phyloP scores from a whole-genome alignment of 2,888 invertebrate genomes.

The Caenorhabditis imperialis region DNA sequence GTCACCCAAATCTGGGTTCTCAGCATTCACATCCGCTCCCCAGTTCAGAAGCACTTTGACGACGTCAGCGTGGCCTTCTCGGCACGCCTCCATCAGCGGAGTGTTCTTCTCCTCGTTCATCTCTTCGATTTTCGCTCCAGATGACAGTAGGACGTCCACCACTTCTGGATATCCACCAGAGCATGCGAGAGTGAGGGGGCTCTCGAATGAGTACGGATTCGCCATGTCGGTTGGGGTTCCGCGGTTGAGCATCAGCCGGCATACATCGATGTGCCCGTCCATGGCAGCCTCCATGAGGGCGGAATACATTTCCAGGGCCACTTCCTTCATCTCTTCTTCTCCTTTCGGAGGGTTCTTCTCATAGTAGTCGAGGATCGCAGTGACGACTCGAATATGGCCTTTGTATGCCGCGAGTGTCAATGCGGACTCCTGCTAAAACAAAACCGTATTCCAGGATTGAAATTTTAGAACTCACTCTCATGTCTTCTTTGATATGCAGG shows the following conservation, averaged over 20 bases:
- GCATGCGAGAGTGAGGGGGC: conserved; percentile 95
- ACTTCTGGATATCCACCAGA: conserved; percentile 98
- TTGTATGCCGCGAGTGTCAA: conserved; percentile 95
- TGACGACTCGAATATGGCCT: conserved; percentile 95
- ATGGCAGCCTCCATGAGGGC: conserved; percentile 99
- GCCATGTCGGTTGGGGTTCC: conserved; percentile 98
- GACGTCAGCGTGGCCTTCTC: conserved; percentile 85
- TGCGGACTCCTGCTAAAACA: conserved; percentile 87
- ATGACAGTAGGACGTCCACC: conserved; percentile 93
- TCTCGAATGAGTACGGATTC: conserved; percentile 95
- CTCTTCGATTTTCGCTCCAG: conserved; percentile 95
- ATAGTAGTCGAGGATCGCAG: conserved; percentile 85
- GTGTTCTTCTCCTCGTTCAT: conserved; percentile 98
- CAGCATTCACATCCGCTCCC: conserved; percentile 93
- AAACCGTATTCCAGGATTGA: too few relatives aligned
- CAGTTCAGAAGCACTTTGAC: conserved; percentile 88
- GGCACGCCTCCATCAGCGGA: conserved; percentile 97
- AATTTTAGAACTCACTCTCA: conserved; percentile 67
- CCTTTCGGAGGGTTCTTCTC: background rate
- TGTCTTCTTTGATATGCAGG: conserved; percentile 84
- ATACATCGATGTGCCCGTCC: conserved; percentile 97
- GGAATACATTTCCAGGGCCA: conserved; percentile 91
- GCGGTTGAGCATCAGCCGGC: conserved; percentile 87
- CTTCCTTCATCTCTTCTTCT: conserved; percentile 26
- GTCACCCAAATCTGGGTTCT: conserved; percentile 98